phyloP scores from a whole-genome alignment of 2,113 vertebrate genomes.

The Cisticola juncidis region DNA sequence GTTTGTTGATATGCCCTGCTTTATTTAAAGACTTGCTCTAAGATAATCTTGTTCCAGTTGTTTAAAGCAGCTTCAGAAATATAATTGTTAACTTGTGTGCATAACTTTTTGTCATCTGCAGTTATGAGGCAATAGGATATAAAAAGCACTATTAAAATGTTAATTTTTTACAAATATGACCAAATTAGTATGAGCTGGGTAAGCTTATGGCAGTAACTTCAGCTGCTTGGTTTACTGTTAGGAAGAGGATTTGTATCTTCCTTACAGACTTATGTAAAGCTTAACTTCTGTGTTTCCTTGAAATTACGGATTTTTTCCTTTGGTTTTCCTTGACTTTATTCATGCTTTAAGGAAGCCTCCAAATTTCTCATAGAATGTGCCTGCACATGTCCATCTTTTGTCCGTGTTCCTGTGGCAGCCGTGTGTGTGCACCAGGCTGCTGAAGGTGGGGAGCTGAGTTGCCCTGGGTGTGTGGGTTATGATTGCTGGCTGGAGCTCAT shows the following conservation, averaged over 20 bases:
- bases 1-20: background rate
- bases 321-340: background rate
- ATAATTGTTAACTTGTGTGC: background rate
- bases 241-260: background rate
- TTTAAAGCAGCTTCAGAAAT: background rate
- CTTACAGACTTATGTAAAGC: background rate
- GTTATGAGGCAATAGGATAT: background rate
- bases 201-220: background rate
- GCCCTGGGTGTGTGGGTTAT: background rate
- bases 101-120: background rate
- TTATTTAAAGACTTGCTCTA: background rate
- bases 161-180: background rate
- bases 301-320: background rate
- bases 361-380: background rate
- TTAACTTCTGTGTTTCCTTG: background rate
- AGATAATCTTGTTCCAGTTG: background rate
- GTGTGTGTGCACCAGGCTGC: rapidly evolving
- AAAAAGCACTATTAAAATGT: background rate
- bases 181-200: background rate
- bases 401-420: rapidly evolving
- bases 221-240: background rate
- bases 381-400: rapidly evolving
- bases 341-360: background rate
- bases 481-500: rapidly evolving
- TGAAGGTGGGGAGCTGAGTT: background rate